Base-by-base conservation (phyloP, 2,113 vertebrate genomes). In the Centropristis striata region DNA sequence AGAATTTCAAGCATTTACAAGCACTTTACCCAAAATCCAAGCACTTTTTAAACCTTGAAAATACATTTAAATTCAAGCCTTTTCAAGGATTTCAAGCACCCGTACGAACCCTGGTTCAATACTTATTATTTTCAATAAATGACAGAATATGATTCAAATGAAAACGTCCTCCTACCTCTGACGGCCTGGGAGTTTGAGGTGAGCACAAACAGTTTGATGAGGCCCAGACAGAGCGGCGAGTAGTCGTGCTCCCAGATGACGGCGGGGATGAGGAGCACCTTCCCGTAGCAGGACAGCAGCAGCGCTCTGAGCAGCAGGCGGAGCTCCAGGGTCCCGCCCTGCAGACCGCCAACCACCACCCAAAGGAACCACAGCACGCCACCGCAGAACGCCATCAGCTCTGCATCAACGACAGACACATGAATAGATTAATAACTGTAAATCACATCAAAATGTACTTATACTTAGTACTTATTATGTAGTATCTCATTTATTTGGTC, bases 191-290 rank as follows among this genome's bases (percentile, higher is more conserved):
- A 96, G 86, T 99, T 97, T 14, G 98, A 99, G 4, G 96, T 97
- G 44, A 99, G 95, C 57, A 99, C 97, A 63, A 99, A 99, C 15
- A 98, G 89, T 75, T 96, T 97, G 85, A 99, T 98, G 92, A 99
- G 96, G 0, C 81, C 90, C 73, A 99, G 95, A 79, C 98, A 98
- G 64, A 99, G 93, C 27, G 96, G 95, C 0, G 97, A 96, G 90
- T 98, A 97, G 86, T 99, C 97, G 0, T 99, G 97, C 61, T 99
- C 98, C 98, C 98, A 99, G 90, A 99, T 99, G 77, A 99, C 97
- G 0, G 96, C 96, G 0, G 98, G 98, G 84, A 99, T 97, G 72
- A 99, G 90, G 41, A 99, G 90, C 36, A 99, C 96, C 69, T 99
- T 99, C n/a, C 98, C 98, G 9, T 99, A 99, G 88, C 96, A 96